Evolutionary conservation across 2,797 vertebrate genomes (phyloP).

Genomic region (Macropodus opercularis): DNA sequence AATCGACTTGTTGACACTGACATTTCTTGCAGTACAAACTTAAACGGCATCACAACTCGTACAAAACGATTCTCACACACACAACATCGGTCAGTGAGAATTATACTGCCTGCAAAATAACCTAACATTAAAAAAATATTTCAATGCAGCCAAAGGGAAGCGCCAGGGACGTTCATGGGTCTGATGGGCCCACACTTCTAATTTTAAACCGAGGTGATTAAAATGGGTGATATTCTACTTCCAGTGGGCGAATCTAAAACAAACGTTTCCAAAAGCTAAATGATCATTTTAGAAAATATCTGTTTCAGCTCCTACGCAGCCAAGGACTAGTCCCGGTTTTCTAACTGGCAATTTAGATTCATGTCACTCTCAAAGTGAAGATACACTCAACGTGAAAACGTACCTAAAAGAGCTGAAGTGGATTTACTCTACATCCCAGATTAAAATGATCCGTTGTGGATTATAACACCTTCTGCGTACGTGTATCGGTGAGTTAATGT

Average conservation of each 20-base stretch:
- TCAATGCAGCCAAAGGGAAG: not conserved
- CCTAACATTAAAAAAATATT: not conserved
- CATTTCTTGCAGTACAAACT: slow-evolving; percentile 64
- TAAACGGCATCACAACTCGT: slow-evolving; percentile 45
- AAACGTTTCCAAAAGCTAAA: not conserved
- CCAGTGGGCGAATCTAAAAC: not conserved
- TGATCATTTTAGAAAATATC: not conserved
- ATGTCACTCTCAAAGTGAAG: not conserved
- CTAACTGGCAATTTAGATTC: slow-evolving; percentile 13
- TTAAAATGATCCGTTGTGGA: slow-evolving; percentile 53
- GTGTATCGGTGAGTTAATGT: slow-evolving; percentile 21
- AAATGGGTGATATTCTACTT: slow-evolving; percentile 6
- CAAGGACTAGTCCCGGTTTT: not conserved
- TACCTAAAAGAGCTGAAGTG: slow-evolving; percentile 40
- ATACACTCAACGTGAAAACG: slow-evolving; percentile 25
- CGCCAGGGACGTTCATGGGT: not conserved
- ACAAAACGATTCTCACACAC: slow-evolving; percentile 19
- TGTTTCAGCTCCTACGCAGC: not conserved
- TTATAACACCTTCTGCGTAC: slow-evolving; percentile 47
- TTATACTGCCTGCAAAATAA: slow-evolving; percentile 3
- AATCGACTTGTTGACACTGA: slow-evolving; percentile 34
- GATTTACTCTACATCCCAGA: slow-evolving; percentile 56
- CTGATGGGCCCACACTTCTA: slow-evolving; percentile 10
- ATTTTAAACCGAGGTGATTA: slow-evolving; percentile 12
- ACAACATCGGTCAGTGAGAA: not conserved